phyloP scores from a whole-genome alignment of 2,113 vertebrate species.

The Galeopterus variegatus region DNA sequence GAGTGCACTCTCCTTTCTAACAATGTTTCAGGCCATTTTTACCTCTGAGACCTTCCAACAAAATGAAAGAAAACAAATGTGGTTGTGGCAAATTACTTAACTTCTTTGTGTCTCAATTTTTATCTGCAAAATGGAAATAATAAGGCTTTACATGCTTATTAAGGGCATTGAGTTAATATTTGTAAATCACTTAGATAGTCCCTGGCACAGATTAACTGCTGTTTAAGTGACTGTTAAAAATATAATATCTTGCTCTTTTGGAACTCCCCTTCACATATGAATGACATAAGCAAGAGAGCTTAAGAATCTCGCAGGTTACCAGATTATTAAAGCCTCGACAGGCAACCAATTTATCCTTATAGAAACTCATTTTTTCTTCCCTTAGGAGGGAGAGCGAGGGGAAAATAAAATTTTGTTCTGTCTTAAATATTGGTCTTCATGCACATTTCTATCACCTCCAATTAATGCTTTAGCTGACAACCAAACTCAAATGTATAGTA shows the following conservation, averaged over 20 bases:
- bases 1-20: not conserved
- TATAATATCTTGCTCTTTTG: not conserved
- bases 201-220: not conserved
- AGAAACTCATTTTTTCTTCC: not conserved
- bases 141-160: conserved; percentile 3
- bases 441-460: not conserved
- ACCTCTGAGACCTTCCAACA: conserved; percentile 10
- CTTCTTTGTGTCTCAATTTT: not conserved
- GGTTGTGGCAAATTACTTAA: not conserved
- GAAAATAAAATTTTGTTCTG: conserved; percentile 1
- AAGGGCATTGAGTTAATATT: not conserved
- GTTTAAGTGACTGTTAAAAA: not conserved
- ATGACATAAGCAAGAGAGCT: not conserved
- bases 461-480: not conserved
- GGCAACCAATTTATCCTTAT: not conserved
- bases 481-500: not conserved
- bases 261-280: not conserved
- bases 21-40: not conserved
- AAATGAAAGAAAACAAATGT: conserved; percentile 38
- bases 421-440: not conserved
- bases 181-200: conserved; percentile 29
- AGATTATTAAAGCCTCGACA: not conserved
- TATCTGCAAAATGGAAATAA: conserved; percentile 14
- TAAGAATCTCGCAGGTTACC: not conserved
- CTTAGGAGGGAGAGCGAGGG: not conserved